Conservation (phyloP, 1,140 invertebrate genomes). For the Drosophila auraria region DNA sequence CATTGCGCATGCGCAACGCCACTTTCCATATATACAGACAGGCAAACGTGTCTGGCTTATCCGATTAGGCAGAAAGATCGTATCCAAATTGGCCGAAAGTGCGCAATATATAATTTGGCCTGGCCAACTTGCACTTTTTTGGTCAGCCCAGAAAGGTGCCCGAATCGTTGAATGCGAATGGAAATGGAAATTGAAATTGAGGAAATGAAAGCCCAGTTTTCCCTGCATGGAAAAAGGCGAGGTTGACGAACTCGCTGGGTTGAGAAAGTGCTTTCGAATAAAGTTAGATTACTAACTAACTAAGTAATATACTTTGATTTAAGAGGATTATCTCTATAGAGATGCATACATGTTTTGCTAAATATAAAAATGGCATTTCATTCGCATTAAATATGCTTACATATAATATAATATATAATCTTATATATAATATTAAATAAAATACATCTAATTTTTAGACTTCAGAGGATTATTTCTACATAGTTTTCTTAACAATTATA, state of each 20-base stretch:
- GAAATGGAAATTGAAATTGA: constrained; percentile 26
- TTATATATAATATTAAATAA: neutral
- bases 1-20: constrained; percentile 71
- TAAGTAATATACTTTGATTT: no score
- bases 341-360: neutral
- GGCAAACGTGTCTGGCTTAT: constrained; percentile 49
- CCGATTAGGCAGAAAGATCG: constrained; percentile 31
- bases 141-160: constrained; percentile 31
- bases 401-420: neutral
- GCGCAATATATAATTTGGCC: constrained; percentile 31
- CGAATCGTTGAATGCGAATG: constrained; percentile 26
- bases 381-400: no score
- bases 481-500: neutral
- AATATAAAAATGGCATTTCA: neutral
- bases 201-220: constrained; percentile 36
- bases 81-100: constrained; percentile 43
- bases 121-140: constrained; percentile 31
- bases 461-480: no score
- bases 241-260: constrained; percentile 13
- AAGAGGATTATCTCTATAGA: neutral
- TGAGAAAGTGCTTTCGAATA: neutral
- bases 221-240: constrained; percentile 7
- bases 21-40: constrained; percentile 27
- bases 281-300: no score
- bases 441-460: no score